phyloP scores from a whole-genome alignment of 2,797 vertebrate species.

The Bradypodion ventrale region DNA sequence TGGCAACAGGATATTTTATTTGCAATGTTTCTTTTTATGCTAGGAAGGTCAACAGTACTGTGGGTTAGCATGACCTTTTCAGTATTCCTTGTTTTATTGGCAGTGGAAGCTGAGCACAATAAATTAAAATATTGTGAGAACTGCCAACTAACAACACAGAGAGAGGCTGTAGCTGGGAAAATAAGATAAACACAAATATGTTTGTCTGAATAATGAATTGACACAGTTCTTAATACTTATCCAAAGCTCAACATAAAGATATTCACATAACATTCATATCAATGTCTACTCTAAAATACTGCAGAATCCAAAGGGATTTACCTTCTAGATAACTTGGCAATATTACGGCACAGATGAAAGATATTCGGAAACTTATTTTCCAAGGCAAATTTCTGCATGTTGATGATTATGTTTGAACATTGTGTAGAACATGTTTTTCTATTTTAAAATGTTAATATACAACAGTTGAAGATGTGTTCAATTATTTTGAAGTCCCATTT shows the following conservation, averaged over 20 bases:
- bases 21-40: conserved; percentile 28
- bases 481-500: conserved; percentile 12
- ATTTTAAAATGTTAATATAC: conserved; percentile 6
- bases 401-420: not conserved
- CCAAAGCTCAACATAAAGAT: not conserved
- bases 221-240: conserved; percentile 21
- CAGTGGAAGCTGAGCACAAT: not conserved
- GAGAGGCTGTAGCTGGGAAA: conserved; percentile 9
- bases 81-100: conserved; percentile 48
- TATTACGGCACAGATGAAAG: conserved; percentile 16
- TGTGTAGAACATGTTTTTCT: not conserved
- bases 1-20: conserved; percentile 27
- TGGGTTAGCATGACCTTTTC: conserved; percentile 48
- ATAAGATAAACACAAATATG: not conserved
- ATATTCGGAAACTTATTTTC: conserved; percentile 20
- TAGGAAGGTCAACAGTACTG: conserved; percentile 46
- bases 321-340: not conserved
- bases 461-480: not conserved
- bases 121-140: conserved; percentile 36
- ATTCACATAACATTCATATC: not conserved
- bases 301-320: not conserved
- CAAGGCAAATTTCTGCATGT: not conserved
- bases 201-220: conserved; percentile 40
- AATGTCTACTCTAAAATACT: not conserved
- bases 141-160: conserved; percentile 19